Conservation (phyloP, 2,888 invertebrate genomes). For the Cremastinae sp. region DNA sequence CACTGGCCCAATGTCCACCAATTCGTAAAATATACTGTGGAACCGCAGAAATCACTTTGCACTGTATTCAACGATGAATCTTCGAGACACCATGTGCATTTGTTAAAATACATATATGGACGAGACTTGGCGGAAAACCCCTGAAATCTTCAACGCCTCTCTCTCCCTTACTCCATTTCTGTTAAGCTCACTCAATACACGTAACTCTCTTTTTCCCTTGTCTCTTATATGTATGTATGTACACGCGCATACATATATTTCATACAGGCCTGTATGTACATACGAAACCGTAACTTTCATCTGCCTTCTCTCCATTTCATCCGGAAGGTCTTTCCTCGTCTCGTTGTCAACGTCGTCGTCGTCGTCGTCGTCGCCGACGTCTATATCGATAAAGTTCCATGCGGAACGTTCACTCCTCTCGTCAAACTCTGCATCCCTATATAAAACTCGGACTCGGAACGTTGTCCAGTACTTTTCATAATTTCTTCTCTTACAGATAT, state of each 20-base stretch:
- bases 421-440: slow-evolving; percentile 36
- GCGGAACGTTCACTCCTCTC: slow-evolving; percentile 35
- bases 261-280: too few relatives aligned
- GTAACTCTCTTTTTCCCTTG: slow-evolving; percentile 48
- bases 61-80: too few relatives aligned
- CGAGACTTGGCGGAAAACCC: slow-evolving; percentile 66
- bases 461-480: slow-evolving; percentile 24
- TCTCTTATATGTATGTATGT: slow-evolving; percentile 7
- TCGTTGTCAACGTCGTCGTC: slow-evolving; percentile 37
- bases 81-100: too few relatives aligned
- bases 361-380: slow-evolving; percentile 37
- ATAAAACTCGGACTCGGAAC: slow-evolving; percentile 40
- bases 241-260: slow-evolving; percentile 13
- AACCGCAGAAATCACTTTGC: too few relatives aligned
- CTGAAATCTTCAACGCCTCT: slow-evolving; percentile 66
- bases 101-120: too few relatives aligned
- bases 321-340: slow-evolving; percentile 44
- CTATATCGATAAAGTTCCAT: slow-evolving; percentile 55
- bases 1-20: too few relatives aligned
- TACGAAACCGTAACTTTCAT: slow-evolving; percentile 33
- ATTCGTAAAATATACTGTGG: too few relatives aligned
- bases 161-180: neutral
- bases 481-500: too few relatives aligned
- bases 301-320: slow-evolving; percentile 38
- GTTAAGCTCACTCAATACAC: slow-evolving; percentile 14